phyloP scores from a whole-genome alignment of 2,113 vertebrate species.

The Semnornis frantzii region DNA sequence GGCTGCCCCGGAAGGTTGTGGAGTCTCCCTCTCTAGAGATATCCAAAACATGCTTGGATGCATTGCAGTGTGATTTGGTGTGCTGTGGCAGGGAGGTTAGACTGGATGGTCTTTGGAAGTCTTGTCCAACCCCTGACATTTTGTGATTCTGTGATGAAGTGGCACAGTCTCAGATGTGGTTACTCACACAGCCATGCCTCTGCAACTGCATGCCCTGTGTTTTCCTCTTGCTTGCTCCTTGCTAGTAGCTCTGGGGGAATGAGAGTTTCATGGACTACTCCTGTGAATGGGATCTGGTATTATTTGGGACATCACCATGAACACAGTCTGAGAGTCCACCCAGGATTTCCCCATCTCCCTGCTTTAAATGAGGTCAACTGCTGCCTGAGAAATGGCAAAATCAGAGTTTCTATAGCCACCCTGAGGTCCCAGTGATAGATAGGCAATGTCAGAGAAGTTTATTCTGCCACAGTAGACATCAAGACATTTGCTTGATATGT shows the following conservation, averaged over 20 bases:
- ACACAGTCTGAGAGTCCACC: background rate
- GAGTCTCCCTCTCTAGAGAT: too few relatives aligned
- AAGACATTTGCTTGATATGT: background rate
- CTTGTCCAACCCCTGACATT: too few relatives aligned
- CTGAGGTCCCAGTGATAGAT: too few relatives aligned
- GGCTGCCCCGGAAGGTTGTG: too few relatives aligned
- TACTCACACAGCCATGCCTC: background rate
- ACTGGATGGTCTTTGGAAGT: too few relatives aligned
- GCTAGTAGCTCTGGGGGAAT: background rate
- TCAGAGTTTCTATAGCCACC: rapidly evolving
- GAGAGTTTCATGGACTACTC: background rate
- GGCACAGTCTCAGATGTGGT: background rate
- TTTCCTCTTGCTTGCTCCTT: background rate
- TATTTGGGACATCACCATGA: background rate
- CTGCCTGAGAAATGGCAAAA: background rate
- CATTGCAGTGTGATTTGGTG: too few relatives aligned
- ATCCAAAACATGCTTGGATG: too few relatives aligned
- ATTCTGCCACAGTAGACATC: background rate
- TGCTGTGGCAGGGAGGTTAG: background rate
- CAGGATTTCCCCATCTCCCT: background rate
- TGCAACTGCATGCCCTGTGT: background rate
- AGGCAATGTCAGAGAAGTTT: background rate
- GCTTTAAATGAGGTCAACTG: background rate
- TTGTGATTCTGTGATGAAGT: too few relatives aligned
- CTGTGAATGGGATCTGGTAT: background rate